These are phyloP conservation scores for Archaeoteleia sp. DNA, from an alignment of 2,888 invertebrate species.

Conservation along the genomic window DNA sequence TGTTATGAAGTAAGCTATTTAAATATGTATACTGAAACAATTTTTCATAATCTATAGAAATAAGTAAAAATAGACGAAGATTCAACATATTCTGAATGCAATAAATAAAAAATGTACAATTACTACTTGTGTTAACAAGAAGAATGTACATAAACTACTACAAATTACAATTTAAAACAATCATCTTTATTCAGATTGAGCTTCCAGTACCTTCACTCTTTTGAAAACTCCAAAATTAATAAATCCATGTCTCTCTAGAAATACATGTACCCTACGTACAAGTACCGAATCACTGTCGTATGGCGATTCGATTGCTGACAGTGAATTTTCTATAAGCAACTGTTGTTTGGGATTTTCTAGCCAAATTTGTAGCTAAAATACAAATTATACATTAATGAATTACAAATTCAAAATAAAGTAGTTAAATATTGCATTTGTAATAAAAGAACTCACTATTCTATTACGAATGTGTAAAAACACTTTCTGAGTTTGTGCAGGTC, in stretches of 20 bases:
- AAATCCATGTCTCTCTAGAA: constrained; percentile 95
- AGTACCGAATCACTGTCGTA: constrained; percentile 94
- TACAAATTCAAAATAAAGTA: not conserved
- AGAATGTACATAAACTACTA: constrained; percentile 26
- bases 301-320: constrained; percentile 90
- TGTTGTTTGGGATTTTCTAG: constrained; percentile 96
- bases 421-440: constrained; percentile 1
- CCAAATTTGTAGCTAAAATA: constrained; percentile 88
- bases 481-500: constrained; percentile 87
- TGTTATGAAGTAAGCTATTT: too few species aligned
- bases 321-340: constrained; percentile 86
- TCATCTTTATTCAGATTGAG: constrained; percentile 74
- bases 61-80: not conserved
- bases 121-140: too few species aligned
- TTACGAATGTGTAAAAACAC: constrained; percentile 95
- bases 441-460: constrained; percentile 78
- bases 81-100: too few species aligned
- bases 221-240: constrained; percentile 99
- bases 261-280: constrained; percentile 90
- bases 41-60: constrained; percentile 5
- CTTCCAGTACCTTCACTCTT: constrained; percentile 82
- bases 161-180: constrained; percentile 73
- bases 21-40: too few species aligned
- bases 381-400: constrained; percentile 15
- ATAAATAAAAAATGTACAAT: constrained; percentile 21